Conservation (phyloP, 2,113 vertebrate genomes). For the Melozone crissalis region DNA sequence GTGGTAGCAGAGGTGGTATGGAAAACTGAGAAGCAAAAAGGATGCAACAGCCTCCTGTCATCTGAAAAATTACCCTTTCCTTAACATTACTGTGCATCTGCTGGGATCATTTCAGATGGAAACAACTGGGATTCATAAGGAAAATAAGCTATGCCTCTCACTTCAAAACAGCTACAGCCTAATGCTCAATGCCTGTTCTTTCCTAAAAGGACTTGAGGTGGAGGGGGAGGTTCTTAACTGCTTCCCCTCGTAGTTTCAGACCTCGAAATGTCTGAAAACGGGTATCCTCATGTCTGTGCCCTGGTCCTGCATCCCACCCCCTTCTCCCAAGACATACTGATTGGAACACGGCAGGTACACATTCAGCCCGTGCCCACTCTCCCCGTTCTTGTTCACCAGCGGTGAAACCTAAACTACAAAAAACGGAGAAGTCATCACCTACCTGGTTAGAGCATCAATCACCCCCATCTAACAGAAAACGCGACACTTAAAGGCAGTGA, state of each 20-base stretch:
- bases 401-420: neutral
- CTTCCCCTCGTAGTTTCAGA: neutral
- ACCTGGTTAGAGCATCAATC: neutral
- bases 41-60: neutral
- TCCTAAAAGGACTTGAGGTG: neutral
- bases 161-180: neutral
- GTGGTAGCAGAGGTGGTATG: neutral
- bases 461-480: neutral
- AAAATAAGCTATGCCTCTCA: accelerated
- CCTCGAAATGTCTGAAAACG: neutral
- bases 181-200: neutral
- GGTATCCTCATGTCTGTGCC: neutral
- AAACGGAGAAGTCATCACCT: neutral
- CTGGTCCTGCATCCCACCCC: neutral
- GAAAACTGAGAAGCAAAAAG: neutral
- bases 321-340: neutral
- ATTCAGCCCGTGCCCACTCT: neutral
- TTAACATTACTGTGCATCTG: neutral
- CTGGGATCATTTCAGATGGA: neutral
- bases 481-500: neutral
- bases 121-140: accelerated
- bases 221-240: neutral
- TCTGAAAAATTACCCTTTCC: neutral
- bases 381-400: neutral
- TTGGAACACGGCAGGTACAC: neutral